These are phyloP conservation scores for Myripristis jacobus DNA, from an alignment of 2,797 vertebrate species.

Conservation along the genomic window DNA sequence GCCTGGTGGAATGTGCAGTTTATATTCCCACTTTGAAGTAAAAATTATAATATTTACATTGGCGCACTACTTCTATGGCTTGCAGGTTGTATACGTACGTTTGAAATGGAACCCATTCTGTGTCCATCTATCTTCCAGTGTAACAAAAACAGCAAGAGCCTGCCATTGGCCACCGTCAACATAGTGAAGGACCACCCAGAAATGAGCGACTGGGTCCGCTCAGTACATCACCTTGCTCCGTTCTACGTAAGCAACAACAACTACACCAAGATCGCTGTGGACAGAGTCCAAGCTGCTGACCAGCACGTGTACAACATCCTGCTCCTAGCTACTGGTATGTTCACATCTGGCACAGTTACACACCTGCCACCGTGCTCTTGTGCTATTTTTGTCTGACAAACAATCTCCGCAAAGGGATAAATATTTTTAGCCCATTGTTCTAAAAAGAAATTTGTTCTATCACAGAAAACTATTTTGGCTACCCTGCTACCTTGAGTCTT, in stretches of 20 bases:
- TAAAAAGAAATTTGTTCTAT: too few species aligned
- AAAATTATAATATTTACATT: background rate
- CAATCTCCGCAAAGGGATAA: slow-evolving; percentile 17
- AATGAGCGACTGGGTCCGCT: slow-evolving; percentile 81
- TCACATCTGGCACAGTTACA: background rate
- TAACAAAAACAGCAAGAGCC: slow-evolving; percentile 70
- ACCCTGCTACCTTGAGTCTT: too few species aligned
- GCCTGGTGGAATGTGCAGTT: background rate
- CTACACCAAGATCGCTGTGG: slow-evolving; percentile 83
- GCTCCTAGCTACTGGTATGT: slow-evolving; percentile 83
- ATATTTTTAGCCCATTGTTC: slow-evolving; percentile 29
- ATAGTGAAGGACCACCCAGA: slow-evolving; percentile 80
- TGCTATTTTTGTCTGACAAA: background rate
- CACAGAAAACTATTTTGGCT: too few species aligned
- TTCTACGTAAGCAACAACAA: slow-evolving; percentile 80
- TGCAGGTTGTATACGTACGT: background rate
- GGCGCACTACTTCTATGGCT: background rate
- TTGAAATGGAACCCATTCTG: background rate
- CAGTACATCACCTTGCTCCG: slow-evolving; percentile 67
- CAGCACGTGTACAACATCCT: slow-evolving; percentile 69
- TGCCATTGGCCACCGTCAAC: slow-evolving; percentile 67
- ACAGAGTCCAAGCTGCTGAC: slow-evolving; percentile 74
- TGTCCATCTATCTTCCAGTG: slow-evolving; percentile 73
- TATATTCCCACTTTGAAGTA: background rate
- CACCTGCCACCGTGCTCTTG: background rate